Evolutionary conservation across 2,797 vertebrate genomes (phyloP), one percentile per base, ranked within the genome.

Genomic region (Scarus forsteni): DNA sequence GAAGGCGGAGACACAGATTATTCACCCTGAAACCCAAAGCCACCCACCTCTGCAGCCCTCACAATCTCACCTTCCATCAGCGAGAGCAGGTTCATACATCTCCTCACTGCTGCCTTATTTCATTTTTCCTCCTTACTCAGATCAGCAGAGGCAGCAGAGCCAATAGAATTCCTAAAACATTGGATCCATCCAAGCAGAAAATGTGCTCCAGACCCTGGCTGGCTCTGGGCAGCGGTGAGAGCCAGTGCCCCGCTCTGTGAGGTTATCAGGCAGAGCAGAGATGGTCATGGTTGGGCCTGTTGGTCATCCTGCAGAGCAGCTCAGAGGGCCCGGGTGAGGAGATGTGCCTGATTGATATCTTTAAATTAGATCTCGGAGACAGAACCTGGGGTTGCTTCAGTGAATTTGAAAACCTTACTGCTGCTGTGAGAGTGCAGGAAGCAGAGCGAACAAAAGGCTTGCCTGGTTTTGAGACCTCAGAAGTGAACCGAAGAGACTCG

Each of bases 121-220:
- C 27, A 54, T 76, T 73, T 55, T 60, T 56, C 65, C 40, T 40
- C 79, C 48, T 64, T 14, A 73, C 78, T 77, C 74, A 76, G 55
- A 80, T 81, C 78, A 75, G 64, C 74, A 43, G 66, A 63, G 52
- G 70, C 55, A 56, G 73, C 64, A 55, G 58, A 85, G 75, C 87
- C 85, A 81, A 86, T 88, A 82, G 72, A 80, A 90, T 76, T 82
- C 70, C 61, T 88, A 77, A 92, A 90, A 88, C 85, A 91, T 70
- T 84, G 73, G 62, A 56, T 84, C 66, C 81, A 86, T 70, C 79
- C 78, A 83, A 79, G 88, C 84, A 71, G 86, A 91, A 91, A 89
- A 87, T 84, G 66, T 73, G 84, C 56, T 84, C 77, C 75, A 58
- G 75, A 82, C 70, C 68, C 52, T 34, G 73, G 51, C 43, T 36